Conservation (phyloP, 2,113 vertebrate genomes). For the Carassius auratus region DNA sequence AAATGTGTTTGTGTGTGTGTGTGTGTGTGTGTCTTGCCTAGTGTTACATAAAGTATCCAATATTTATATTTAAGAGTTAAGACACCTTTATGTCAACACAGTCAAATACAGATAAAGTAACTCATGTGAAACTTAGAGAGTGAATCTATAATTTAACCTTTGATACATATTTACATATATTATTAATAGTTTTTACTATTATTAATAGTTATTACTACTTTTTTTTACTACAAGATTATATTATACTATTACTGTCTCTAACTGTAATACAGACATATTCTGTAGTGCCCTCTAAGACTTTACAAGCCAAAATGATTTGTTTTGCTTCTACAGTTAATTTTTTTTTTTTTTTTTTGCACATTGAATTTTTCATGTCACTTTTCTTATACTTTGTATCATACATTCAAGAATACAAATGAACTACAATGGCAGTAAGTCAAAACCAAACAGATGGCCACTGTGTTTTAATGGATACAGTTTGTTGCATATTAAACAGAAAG, state of each 20-base stretch:
- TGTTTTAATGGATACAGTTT: not conserved
- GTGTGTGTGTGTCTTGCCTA: not conserved
- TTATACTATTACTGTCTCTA: not conserved
- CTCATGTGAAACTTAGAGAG: not conserved
- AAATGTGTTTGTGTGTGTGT: not conserved
- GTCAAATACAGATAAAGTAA: not conserved
- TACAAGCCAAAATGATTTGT: not conserved
- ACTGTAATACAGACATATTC: not conserved
- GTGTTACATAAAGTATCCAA: not conserved
- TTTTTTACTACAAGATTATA: no score
- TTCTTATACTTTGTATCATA: not conserved
- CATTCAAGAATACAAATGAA: not conserved
- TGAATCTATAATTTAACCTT: not conserved
- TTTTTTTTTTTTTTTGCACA: not conserved
- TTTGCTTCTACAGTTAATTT: not conserved
- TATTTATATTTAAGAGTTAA: not conserved
- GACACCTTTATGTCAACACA: no score
- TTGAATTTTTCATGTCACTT: not conserved
- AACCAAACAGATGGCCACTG: slow-evolving; percentile 18
- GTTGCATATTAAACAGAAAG: not conserved
- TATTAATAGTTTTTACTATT: no score
- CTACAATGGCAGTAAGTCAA: not conserved
- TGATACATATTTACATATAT: no score
- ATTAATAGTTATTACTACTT: no score
- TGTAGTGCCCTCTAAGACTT: not conserved